Conservation (phyloP, 2,797 vertebrate species). For the Lutjanus campechanus region DNA sequence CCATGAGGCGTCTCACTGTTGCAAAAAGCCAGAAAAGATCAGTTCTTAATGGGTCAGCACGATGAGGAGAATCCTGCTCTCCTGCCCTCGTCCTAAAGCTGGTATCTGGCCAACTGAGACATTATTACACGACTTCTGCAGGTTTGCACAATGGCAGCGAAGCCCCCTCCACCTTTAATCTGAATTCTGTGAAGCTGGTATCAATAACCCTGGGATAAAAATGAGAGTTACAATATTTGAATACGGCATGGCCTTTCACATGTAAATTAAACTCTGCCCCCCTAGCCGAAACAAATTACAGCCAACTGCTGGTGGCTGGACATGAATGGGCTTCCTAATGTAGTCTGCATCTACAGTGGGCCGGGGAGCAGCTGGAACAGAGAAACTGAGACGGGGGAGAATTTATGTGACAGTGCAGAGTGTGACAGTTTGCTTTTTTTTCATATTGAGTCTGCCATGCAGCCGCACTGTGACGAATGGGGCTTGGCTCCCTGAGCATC, state of each 20-base stretch:
- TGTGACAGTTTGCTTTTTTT: slow-evolving; percentile 82
- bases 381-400: slow-evolving; percentile 76
- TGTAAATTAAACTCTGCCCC: slow-evolving; percentile 82
- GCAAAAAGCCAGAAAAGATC: slow-evolving; percentile 55
- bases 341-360: slow-evolving; percentile 84
- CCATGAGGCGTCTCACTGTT: slow-evolving; percentile 57
- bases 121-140: slow-evolving; percentile 66
- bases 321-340: slow-evolving; percentile 83
- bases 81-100: slow-evolving; percentile 47
- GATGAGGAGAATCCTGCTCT: slow-evolving; percentile 50
- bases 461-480: slow-evolving; percentile 83
- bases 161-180: slow-evolving; percentile 65
- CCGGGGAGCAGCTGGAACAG: slow-evolving; percentile 79
- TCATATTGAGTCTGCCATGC: slow-evolving; percentile 76
- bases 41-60: slow-evolving; percentile 63
- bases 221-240: slow-evolving; percentile 78
- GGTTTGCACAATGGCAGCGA: slow-evolving; percentile 54
- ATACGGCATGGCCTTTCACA: slow-evolving; percentile 79
- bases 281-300: slow-evolving; percentile 84
- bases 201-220: slow-evolving; percentile 78
- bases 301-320: slow-evolving; percentile 84
- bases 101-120: slow-evolving; percentile 71
- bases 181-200: slow-evolving; percentile 68
- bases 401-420: slow-evolving; percentile 83
- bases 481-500: slow-evolving; percentile 82